Base-by-base conservation (phyloP, 2,113 vertebrate genomes). In the Boulengeromyrus knoepffleri region DNA sequence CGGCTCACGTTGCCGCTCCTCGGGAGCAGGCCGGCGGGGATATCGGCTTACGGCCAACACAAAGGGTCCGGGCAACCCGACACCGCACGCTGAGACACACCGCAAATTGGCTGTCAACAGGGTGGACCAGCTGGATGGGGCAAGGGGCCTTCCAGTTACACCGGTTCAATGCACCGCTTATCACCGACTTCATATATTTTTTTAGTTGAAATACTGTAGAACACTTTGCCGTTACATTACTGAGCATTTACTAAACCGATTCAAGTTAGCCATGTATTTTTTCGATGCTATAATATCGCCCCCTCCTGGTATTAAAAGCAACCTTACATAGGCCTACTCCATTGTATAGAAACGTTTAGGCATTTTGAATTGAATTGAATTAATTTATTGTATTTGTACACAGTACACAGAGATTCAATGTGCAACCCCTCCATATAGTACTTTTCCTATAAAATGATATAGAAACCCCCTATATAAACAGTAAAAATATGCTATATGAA, bases 41-140 rank as follows among this genome's bases (percentile, higher is more conserved):
- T 90, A 91, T 93, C 89, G 58, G n/a, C 47, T 93, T 93, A 90
- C 92, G 87, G 49, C 49, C 36, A 42, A 31, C 27, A 92, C 91
- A 93, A 92, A 77, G 77, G 56, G 50, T 77, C 53, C 12, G 47
- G 42, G 91, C 87, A 93, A 93, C 88, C 53, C 36, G 45, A 93
- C 66, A 91, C 90, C 24, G 24, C 53, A n/a, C 80, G 39, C 42
- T 24, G 36, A 46, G 74, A 45, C 21, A 47, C 88, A 1, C 3
- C 39, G 42, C 39, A 62, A 56, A n/a, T 52, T 58, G 52, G 36
- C 77, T 89, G 77, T 89, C 80, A 89, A 19, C 50, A 46, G 52
- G 17, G 9, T 24, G 10, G 80, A 21, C 77, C 89, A 58, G 77
- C n/a, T 56, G 50, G 36, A 84, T 36, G 42, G 88, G 17, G 36